Conservation (phyloP, 2,113 vertebrate genomes). For the Coptodon bakossiorum region DNA sequence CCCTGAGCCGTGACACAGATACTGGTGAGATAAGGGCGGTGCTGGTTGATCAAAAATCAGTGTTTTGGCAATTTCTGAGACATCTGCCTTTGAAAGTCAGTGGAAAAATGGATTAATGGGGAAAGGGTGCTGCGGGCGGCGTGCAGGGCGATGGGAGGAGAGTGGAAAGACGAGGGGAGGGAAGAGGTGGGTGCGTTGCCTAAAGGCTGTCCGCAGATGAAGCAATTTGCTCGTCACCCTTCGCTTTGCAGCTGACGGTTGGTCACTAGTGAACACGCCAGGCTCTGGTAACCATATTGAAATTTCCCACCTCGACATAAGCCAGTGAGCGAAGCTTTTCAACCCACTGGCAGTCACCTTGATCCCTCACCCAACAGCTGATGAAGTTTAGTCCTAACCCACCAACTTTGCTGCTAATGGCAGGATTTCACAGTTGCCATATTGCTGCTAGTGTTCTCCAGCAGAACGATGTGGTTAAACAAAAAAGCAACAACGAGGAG, state of each 20-base stretch:
- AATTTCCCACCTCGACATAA: not conserved
- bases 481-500: not conserved
- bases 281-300: not conserved
- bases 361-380: not conserved
- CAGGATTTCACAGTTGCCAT: not conserved
- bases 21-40: not conserved
- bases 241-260: not conserved
- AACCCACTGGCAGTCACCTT: not conserved
- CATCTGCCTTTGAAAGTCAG: conserved; percentile 75
- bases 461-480: not conserved
- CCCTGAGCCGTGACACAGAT: conserved; percentile 52
- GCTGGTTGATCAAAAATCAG: conserved; percentile 66
- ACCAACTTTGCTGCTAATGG: not conserved
- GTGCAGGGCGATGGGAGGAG: not conserved
- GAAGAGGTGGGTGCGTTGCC: not conserved
- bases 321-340: not conserved
- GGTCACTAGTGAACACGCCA: not conserved
- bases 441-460: not conserved
- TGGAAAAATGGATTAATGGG: conserved; percentile 41
- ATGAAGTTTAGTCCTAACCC: not conserved
- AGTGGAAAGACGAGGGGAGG: not conserved
- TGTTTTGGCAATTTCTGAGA: conserved; percentile 79
- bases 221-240: not conserved
- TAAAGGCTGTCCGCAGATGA: not conserved
- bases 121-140: conserved; percentile 27